Base-by-base conservation (phyloP, 2,797 vertebrate species). In the Poecilia gillii region DNA sequence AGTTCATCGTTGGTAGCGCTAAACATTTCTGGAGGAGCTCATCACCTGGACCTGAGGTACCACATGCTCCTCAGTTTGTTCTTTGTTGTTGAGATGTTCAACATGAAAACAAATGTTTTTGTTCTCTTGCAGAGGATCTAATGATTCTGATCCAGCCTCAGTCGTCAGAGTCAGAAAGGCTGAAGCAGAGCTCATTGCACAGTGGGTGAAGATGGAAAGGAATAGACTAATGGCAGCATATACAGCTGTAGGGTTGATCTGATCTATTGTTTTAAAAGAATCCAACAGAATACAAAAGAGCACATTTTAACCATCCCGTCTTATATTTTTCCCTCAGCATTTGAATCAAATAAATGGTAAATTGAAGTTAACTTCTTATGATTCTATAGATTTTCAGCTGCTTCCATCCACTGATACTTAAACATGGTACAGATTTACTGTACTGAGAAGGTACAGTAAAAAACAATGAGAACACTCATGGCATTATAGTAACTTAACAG, bases 31-130 rank as follows among this genome's bases (percentile, higher is more conserved):
- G 97, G 95, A n/a, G 98, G 96, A 0, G 98, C 98, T 1, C 97
- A 99, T 83, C 98, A 99, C 87, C 94, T 99, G 0, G 98, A 99
- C 87, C 96, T 99, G 81, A 96, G 98, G 98, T 99, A 90, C 3
- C 0, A 72, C 3, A 20, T 41, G 2, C 36, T 68, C 64, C 64
- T 68, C 1, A 1, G 2, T 31, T 23, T 0, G 2, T 0, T 12
- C 25, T 39, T 25, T 16, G 2, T 31, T 6, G 16, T 45, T 46
- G n/a, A 31, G 64, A 46, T 31, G 8, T 28, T 31, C 18, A 49
- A 43, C n/a, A 20, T 41, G 23, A 55, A 55, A 25, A 25, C 49
- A 53, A 39, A 53, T 13, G 16, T 4, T 14, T 74, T 1, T 25
- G 64, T 8, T 36, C 20, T 1, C 11, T 0, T 78, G 18, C 92